Percentiles rank a stretch among this genome's conserved stretches.
These are phyloP conservation scores for Punctoribates punctum DNA, from an alignment of 2,888 invertebrate genomes.

Conservation along the genomic window DNA sequence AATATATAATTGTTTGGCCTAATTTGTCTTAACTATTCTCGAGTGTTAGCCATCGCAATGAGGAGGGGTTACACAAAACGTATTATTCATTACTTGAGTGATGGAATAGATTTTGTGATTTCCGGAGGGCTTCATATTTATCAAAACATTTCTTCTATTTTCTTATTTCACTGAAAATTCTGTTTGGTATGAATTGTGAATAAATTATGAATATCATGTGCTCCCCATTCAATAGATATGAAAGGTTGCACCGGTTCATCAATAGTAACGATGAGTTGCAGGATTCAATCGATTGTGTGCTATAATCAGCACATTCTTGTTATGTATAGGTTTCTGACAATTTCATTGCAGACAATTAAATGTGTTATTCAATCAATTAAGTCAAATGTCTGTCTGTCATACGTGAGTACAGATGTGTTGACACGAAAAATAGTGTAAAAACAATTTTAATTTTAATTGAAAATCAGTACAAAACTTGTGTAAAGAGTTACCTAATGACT, in stretches of 20 bases:
- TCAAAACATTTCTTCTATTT: background rate
- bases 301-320: background rate
- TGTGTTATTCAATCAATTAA: slow-evolving; percentile 25
- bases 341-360: slow-evolving; percentile 15
- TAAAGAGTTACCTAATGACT: no score
- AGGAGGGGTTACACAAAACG: background rate
- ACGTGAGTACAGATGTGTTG: slow-evolving; percentile 2
- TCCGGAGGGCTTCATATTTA: background rate
- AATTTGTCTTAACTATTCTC: no score
- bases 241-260: no score
- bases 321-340: background rate
- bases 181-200: background rate
- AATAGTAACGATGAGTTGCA: background rate
- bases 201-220: background rate
- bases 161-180: background rate
- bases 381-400: background rate
- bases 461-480: no score
- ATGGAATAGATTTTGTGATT: no score
- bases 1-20: no score
- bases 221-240: background rate
- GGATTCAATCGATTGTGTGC: background rate
- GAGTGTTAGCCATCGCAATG: background rate
- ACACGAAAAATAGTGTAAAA: background rate
- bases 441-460: no score
- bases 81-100: background rate